Conservation (phyloP, 2,888 invertebrate genomes). For the Mamestra brassicae region DNA sequence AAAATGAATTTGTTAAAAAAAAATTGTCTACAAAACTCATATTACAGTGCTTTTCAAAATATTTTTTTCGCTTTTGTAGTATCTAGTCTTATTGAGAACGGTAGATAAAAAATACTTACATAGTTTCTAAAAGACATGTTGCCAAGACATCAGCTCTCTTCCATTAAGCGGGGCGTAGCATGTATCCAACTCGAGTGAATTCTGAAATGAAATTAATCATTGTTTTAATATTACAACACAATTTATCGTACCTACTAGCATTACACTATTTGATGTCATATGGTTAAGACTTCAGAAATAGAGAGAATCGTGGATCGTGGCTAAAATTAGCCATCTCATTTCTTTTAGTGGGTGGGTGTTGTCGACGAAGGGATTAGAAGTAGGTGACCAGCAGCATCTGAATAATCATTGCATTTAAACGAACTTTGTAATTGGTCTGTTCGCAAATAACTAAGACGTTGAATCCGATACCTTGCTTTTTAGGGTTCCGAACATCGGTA, state of each 20-base stretch:
- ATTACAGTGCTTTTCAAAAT: neutral
- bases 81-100: neutral
- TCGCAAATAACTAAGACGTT: neutral
- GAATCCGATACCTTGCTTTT: no score
- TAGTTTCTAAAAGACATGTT: conserved; percentile 88
- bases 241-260: conserved; percentile 8
- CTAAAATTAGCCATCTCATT: conserved; percentile 13
- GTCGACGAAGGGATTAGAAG: neutral
- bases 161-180: conserved; percentile 72
- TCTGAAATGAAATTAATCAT: conserved; percentile 65
- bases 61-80: neutral
- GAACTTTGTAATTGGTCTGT: neutral
- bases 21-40: neutral
- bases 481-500: no score
- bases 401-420: neutral
- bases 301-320: neutral
- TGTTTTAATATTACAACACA: conserved; percentile 32
- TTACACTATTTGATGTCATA: conserved; percentile 26
- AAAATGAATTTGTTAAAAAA: neutral
- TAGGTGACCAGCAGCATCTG: conserved; percentile 1
- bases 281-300: conserved; percentile 2
- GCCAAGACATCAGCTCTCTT: conserved; percentile 73
- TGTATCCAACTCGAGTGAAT: conserved; percentile 53
- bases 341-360: conserved; percentile 1
- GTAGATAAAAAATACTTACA: conserved; percentile 75